Percentiles rank a stretch among this genome's conserved stretches.
phyloP scores from a whole-genome alignment of 2,113 vertebrate species.

The Capreolus pygargus region DNA sequence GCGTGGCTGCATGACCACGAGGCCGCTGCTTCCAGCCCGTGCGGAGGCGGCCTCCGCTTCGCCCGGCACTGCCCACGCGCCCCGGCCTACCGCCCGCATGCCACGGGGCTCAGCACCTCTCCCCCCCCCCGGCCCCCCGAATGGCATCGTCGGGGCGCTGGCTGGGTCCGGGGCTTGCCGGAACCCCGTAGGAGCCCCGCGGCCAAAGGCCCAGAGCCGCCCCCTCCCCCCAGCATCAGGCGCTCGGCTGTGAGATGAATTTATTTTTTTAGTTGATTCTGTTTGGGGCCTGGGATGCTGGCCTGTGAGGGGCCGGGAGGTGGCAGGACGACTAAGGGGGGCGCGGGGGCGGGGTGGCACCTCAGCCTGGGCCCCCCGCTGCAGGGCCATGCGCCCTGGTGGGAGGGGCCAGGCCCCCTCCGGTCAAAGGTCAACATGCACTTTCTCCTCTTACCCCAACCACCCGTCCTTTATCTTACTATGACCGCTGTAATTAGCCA shows the following conservation, averaged over 20 bases:
- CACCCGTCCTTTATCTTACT: conserved; percentile 35
- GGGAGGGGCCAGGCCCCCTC: background rate
- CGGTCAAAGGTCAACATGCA: conserved; percentile 34
- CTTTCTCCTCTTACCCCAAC: conserved; percentile 62
- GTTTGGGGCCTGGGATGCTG: conserved; percentile 52
- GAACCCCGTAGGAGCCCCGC: background rate
- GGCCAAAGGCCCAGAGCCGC: background rate
- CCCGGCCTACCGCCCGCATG: conserved; percentile 18
- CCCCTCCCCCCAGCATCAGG: background rate
- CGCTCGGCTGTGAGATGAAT: conserved; percentile 63
- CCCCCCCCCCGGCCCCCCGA: background rate
- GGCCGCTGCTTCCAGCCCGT: background rate
- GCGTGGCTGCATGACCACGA: background rate
- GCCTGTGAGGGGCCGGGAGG: background rate
- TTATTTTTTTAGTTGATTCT: conserved; percentile 85
- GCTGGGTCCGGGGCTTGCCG: background rate
- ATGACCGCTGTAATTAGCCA: background rate
- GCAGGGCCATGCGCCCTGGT: background rate
- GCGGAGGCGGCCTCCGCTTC: background rate
- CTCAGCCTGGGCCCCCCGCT: background rate
- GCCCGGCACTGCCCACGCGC: background rate
- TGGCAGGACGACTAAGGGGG: background rate
- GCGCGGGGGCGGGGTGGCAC: background rate
- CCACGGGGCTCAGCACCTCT: background rate
- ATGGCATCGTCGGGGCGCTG: background rate